Evolutionary conservation across 2,888 invertebrate genomes (phyloP).

Genomic region (Fragum fragum): DNA sequence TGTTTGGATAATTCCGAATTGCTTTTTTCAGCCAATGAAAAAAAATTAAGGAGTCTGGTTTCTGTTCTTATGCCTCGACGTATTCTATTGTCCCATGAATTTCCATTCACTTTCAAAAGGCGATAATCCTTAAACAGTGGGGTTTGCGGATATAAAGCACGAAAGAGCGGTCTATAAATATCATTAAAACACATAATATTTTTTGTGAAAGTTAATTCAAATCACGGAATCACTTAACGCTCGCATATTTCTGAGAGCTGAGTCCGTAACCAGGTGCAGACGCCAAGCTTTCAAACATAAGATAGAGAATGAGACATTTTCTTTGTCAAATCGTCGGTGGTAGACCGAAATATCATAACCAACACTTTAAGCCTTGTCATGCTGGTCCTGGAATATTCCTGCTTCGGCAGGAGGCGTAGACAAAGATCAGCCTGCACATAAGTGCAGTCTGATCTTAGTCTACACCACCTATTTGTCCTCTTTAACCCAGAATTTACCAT

Average conservation of each 20-base stretch:
- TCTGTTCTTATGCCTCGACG: not conserved
- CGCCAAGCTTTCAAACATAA: not conserved
- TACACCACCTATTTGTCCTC: too few relatives aligned
- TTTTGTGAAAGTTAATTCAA: conserved; percentile 60
- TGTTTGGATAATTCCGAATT: too few relatives aligned
- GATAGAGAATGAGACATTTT: conserved; percentile 9
- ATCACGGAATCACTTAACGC: conserved; percentile 61
- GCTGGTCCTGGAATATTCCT: too few relatives aligned
- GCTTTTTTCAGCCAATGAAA: not conserved
- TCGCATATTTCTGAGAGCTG: conserved; percentile 50
- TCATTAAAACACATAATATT: conserved; percentile 64
- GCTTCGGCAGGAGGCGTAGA: too few relatives aligned
- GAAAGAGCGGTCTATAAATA: conserved; percentile 59
- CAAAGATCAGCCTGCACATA: too few relatives aligned
- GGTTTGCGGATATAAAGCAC: conserved; percentile 62
- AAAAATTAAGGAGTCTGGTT: not conserved
- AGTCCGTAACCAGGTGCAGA: conserved; percentile 59
- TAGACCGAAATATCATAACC: too few relatives aligned
- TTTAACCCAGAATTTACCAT: too few relatives aligned
- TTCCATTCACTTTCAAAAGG: conserved; percentile 56
- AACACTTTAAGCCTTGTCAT: too few relatives aligned
- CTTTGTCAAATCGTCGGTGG: not conserved
- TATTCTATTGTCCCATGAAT: conserved; percentile 16
- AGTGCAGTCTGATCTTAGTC: too few relatives aligned
- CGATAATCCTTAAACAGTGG: conserved; percentile 65